These are phyloP conservation scores for Oligia fasciuncula DNA, from an alignment of 2,888 invertebrate species.

Conservation along the genomic window DNA sequence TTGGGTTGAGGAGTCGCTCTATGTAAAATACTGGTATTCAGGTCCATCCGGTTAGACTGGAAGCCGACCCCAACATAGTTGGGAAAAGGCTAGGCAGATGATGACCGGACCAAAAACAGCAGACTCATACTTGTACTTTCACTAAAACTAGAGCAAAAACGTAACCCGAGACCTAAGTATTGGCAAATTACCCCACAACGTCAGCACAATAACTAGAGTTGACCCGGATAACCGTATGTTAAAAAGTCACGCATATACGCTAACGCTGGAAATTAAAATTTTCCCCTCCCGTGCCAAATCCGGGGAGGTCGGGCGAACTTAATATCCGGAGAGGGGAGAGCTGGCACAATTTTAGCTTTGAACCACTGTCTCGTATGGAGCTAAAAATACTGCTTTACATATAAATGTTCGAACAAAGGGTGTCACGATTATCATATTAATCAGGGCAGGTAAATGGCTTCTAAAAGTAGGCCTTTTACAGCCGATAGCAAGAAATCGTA, in stretches of 20 bases:
- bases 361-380: constrained; percentile 54
- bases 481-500: constrained; percentile 32
- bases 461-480: constrained; percentile 22
- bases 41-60: too few relatives aligned
- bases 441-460: constrained; percentile 34
- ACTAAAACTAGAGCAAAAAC: constrained; percentile 35
- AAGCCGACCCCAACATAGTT: too few relatives aligned
- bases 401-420: constrained; percentile 54
- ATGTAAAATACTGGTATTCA: too few relatives aligned
- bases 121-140: constrained; percentile 7
- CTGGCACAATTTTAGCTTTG: constrained; percentile 56
- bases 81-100: too few relatives aligned
- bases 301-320: constrained; percentile 56
- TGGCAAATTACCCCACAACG: constrained; percentile 51
- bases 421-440: constrained; percentile 63
- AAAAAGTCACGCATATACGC: constrained; percentile 47
- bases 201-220: constrained; percentile 48
- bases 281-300: constrained; percentile 57
- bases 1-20: too few relatives aligned
- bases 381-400: constrained; percentile 58
- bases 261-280: constrained; percentile 64
- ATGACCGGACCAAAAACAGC: constrained; percentile 9
- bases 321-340: constrained; percentile 63
- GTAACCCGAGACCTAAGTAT: constrained; percentile 39
- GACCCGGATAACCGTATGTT: constrained; percentile 56